These are phyloP conservation scores for Squalus acanthias DNA, from an alignment of 2,797 vertebrate genomes.

Conservation along the genomic window DNA sequence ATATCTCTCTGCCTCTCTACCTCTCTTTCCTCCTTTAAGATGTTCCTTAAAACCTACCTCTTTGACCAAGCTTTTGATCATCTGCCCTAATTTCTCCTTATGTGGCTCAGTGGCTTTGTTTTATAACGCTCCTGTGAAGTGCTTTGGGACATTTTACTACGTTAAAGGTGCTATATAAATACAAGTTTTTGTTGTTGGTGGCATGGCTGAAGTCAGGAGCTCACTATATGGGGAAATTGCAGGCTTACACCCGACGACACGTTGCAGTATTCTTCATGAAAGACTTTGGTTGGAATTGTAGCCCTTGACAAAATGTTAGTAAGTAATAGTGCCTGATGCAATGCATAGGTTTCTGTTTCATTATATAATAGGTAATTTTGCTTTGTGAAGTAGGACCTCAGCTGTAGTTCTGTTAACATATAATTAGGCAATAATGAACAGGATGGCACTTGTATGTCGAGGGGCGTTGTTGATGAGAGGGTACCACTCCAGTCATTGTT, in stretches of 20 bases:
- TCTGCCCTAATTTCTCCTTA: too few relatives aligned
- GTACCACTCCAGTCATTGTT: not conserved
- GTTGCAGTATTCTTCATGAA: too few relatives aligned
- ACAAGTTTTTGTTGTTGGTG: too few relatives aligned
- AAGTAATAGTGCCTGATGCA: not conserved
- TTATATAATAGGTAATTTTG: not conserved
- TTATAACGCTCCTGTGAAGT: too few relatives aligned
- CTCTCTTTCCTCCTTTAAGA: too few relatives aligned
- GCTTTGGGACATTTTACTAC: too few relatives aligned
- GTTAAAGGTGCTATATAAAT: too few relatives aligned
- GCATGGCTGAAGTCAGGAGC: not conserved
- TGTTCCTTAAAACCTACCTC: too few relatives aligned
- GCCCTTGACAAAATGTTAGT: not conserved
- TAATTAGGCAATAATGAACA: not conserved
- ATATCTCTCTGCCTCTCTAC: too few relatives aligned
- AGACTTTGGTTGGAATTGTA: not conserved
- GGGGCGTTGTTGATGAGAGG: not conserved
- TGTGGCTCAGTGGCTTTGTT: too few relatives aligned
- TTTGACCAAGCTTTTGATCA: too few relatives aligned
- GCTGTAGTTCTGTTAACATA: not conserved
- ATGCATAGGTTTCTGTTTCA: not conserved
- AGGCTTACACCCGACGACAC: not conserved
- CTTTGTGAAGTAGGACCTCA: not conserved
- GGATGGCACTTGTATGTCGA: not conserved
- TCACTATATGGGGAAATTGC: not conserved